Evolutionary conservation across 2,113 vertebrate genomes (phyloP).

Genomic region (Pavo muticus): DNA sequence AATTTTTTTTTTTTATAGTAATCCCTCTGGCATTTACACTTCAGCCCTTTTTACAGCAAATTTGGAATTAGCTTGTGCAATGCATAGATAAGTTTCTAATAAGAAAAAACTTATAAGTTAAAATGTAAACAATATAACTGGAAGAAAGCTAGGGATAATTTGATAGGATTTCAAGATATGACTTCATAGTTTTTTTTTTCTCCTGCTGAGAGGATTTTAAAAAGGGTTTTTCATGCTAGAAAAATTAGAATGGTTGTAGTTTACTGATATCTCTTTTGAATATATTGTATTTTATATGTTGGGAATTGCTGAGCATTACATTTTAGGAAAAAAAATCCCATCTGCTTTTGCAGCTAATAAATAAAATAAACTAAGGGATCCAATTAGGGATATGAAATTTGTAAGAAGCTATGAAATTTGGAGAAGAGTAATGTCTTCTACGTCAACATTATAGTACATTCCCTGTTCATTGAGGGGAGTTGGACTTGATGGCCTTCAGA

Average conservation of each 20-base stretch:
- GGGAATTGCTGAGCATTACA: not conserved
- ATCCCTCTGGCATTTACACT: not conserved
- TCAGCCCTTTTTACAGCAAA: not conserved
- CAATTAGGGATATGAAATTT: not conserved
- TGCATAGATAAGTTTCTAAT: no score
- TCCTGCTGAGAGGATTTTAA: not conserved
- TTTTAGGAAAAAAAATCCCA: not conserved
- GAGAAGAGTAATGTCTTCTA: not conserved
- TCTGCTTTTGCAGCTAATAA: not conserved
- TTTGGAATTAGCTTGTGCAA: not conserved
- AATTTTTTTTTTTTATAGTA: not conserved
- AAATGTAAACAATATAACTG: not conserved
- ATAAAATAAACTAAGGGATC: not conserved
- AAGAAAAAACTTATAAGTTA: no score
- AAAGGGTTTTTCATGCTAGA: not conserved
- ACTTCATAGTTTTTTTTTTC: not conserved
- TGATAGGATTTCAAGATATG: not conserved
- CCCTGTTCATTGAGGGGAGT: no score
- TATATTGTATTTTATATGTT: not conserved
- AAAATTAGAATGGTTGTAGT: not conserved
- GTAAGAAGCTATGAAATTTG: no score
- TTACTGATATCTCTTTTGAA: not conserved
- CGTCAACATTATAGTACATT: not conserved
- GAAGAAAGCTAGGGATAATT: not conserved
- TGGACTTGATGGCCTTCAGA: no score